Evolutionary conservation across 2,888 invertebrate genomes (phyloP).

Genomic region (Lagria hirta): DNA sequence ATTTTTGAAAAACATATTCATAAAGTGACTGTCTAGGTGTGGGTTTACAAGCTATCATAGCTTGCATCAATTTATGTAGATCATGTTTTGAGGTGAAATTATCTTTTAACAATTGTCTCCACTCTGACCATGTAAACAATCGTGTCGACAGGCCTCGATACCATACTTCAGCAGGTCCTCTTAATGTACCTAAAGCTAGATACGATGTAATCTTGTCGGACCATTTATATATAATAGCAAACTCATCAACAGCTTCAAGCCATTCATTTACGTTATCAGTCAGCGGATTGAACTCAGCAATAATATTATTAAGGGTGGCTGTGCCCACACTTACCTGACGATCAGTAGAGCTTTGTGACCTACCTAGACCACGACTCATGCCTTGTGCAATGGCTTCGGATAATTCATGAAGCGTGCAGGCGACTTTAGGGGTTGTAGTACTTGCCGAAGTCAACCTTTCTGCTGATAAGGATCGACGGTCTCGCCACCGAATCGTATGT

Average conservation of each 20-base stretch:
- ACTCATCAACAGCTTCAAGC: slow-evolving; percentile 24
- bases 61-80: slow-evolving; percentile 11
- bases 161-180: slow-evolving; percentile 23
- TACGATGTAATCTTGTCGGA: slow-evolving; percentile 15
- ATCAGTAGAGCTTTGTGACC: too few relatives aligned
- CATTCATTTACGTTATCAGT: slow-evolving; percentile 20
- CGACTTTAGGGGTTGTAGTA: too few relatives aligned
- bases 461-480: too few relatives aligned
- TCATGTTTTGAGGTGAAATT: slow-evolving; percentile 22
- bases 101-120: slow-evolving; percentile 20
- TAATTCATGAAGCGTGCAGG: too few relatives aligned
- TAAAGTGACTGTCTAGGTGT: neutral
- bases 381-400: too few relatives aligned
- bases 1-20: slow-evolving; percentile 20
- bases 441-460: too few relatives aligned
- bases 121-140: slow-evolving; percentile 23
- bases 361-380: too few relatives aligned
- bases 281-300: slow-evolving; percentile 25
- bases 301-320: neutral
- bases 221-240: slow-evolving; percentile 21
- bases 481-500: too few relatives aligned
- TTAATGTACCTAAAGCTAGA: slow-evolving; percentile 23
- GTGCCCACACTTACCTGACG: slow-evolving; percentile 1
- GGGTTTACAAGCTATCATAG: slow-evolving; percentile 7
- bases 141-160: slow-evolving; percentile 23